These are phyloP conservation scores for Mormyrus proboscirostris DNA, from an alignment of 2,797 vertebrate species.

Conservation along the genomic window DNA sequence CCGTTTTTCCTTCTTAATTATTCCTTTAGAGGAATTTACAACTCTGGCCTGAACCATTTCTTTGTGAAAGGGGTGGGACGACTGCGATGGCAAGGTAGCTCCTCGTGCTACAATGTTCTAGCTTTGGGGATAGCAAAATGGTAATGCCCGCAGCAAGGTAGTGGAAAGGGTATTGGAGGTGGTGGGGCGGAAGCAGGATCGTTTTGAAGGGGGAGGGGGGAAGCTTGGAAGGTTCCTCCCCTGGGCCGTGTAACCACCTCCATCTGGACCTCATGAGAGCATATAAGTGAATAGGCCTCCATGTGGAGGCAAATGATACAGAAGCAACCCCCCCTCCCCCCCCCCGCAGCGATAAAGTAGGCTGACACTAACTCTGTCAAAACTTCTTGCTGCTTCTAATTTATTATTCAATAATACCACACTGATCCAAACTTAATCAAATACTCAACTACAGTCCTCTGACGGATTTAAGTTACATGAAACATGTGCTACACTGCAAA, in stretches of 20 bases:
- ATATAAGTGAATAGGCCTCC: constrained; percentile 42
- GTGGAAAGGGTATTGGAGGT: constrained; percentile 26
- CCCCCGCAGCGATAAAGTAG: constrained; percentile 23
- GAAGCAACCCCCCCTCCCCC: constrained; percentile 27
- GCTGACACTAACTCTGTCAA: constrained; percentile 23
- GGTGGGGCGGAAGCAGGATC: not conserved
- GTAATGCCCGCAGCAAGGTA: constrained; percentile 49
- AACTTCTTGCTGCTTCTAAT: constrained; percentile 16
- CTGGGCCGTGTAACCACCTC: constrained; percentile 58
- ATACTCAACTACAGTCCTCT: not conserved
- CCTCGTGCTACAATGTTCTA: constrained; percentile 50
- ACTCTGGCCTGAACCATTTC: constrained; percentile 40
- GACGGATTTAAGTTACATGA: not conserved
- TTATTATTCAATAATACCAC: not conserved
- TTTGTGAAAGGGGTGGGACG: not conserved
- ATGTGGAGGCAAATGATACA: constrained; percentile 52
- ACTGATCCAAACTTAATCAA: not conserved
- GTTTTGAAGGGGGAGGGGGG: constrained; percentile 23
- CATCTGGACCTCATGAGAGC: constrained; percentile 59
- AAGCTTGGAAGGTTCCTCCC: constrained; percentile 37
- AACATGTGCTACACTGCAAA: not conserved
- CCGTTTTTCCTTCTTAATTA: constrained; percentile 54
- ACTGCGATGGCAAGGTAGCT: constrained; percentile 10
- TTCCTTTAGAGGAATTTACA: constrained; percentile 65
- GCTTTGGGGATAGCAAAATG: constrained; percentile 47